Percentiles rank a stretch among this genome's conserved stretches.
phyloP scores from a whole-genome alignment of 2,797 vertebrate genomes.

The Bovichtus diacanthus region DNA sequence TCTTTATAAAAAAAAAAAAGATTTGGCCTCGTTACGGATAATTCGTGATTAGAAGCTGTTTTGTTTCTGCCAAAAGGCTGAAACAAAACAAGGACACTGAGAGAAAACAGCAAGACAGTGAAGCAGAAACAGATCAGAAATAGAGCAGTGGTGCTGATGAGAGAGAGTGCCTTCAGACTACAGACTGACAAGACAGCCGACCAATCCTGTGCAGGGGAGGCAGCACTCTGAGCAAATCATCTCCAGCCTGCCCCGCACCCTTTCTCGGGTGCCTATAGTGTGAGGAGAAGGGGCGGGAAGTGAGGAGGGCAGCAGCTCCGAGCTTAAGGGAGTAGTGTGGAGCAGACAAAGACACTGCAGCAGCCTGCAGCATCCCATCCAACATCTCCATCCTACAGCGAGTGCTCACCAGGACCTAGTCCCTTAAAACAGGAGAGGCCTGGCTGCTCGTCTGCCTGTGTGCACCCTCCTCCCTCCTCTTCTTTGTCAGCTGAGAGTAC shows the following conservation, averaged over 20 bases:
- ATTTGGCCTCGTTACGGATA: background rate
- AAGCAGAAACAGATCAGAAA: slow-evolving; percentile 42
- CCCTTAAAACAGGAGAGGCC: slow-evolving; percentile 68
- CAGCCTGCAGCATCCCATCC: slow-evolving; percentile 67
- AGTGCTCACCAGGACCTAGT: slow-evolving; percentile 71
- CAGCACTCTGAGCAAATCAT: slow-evolving; percentile 63
- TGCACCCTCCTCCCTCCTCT: slow-evolving; percentile 52
- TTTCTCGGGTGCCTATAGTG: slow-evolving; percentile 28
- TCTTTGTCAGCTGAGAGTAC: slow-evolving; percentile 43
- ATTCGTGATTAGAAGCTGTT: background rate
- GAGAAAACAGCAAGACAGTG: slow-evolving; percentile 27
- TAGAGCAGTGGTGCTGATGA: slow-evolving; percentile 74
- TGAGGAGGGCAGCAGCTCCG: slow-evolving; percentile 32
- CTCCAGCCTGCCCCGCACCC: slow-evolving; percentile 33
- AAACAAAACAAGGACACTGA: background rate
- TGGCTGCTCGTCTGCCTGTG: slow-evolving; percentile 49
- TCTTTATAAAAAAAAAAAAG: background rate
- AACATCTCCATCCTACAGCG: background rate
- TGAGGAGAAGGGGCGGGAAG: slow-evolving; percentile 22
- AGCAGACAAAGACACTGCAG: slow-evolving; percentile 78
- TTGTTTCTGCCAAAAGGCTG: slow-evolving; percentile 5
- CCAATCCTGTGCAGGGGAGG: slow-evolving; percentile 64
- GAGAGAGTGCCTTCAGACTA: slow-evolving; percentile 5
- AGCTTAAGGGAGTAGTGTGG: slow-evolving; percentile 60
- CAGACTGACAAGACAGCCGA: slow-evolving; percentile 36